Percentiles rank a stretch among this genome's conserved stretches.
Conservation (phyloP, 2,888 invertebrate species). For the Tiphia femorata region DNA sequence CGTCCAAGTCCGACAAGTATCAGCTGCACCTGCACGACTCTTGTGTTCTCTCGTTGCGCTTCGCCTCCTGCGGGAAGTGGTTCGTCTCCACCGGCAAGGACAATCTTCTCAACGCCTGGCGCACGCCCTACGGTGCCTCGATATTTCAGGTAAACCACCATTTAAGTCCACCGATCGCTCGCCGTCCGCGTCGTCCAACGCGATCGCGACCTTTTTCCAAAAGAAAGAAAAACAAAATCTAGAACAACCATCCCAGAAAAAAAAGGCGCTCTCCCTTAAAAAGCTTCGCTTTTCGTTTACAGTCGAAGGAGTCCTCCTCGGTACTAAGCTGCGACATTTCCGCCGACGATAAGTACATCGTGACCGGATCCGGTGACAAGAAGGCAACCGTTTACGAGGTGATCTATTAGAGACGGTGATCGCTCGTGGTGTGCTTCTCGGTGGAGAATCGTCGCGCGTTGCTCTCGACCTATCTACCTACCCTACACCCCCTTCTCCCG, state of each 20-base stretch:
- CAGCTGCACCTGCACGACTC: constrained; percentile 96
- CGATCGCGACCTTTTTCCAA: too few species aligned
- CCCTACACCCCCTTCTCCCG: constrained; percentile 19
- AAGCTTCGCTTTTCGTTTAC: constrained; percentile 58
- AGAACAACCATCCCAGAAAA: background rate
- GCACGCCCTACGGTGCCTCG: constrained; percentile 97
- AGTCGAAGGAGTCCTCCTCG: constrained; percentile 97
- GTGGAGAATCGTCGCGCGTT: too few species aligned
- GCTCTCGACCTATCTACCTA: too few species aligned
- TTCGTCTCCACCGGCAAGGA: constrained; percentile 99
- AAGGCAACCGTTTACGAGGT: constrained; percentile 98
- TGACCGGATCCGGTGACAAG: constrained; percentile 98
- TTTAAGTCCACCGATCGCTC: background rate
- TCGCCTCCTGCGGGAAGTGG: constrained; percentile 98
- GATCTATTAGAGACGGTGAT: constrained; percentile 81
- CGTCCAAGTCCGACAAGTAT: constrained; percentile 93
- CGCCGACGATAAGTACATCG: constrained; percentile 96
- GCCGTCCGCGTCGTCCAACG: background rate
- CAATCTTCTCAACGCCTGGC: constrained; percentile 96
- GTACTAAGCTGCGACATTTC: constrained; percentile 99
- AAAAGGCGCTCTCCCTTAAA: too few species aligned
- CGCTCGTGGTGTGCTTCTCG: too few species aligned
- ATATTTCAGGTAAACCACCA: constrained; percentile 94
- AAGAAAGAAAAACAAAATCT: background rate
- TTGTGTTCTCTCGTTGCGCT: constrained; percentile 94